phyloP scores from a whole-genome alignment of 2,888 invertebrate genomes.

The Lepidonotus clava region DNA sequence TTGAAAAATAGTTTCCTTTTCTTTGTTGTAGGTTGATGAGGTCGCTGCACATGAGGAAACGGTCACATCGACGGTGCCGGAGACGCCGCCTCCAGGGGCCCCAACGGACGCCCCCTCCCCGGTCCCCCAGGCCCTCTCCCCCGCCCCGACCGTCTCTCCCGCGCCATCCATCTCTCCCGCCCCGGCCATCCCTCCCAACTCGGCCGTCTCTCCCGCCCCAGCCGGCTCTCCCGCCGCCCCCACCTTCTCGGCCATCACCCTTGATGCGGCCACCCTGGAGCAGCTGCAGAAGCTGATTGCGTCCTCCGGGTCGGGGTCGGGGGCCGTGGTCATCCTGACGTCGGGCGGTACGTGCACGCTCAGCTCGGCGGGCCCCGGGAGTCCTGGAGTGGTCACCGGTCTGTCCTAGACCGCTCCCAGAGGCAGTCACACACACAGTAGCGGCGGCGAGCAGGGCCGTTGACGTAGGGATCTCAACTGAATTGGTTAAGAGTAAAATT shows the following conservation, averaged over 20 bases:
- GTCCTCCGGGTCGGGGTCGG: background rate
- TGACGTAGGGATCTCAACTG: no score
- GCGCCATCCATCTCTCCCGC: background rate
- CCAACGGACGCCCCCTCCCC: background rate
- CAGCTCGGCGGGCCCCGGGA: background rate
- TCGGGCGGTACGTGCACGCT: constrained; percentile 14
- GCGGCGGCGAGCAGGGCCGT: no score
- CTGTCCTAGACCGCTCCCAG: no score
- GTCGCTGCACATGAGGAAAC: constrained; percentile 7
- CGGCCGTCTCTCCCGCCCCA: background rate
- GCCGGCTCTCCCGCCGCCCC: background rate
- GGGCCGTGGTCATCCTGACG: constrained; percentile 30
- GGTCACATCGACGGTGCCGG: background rate
- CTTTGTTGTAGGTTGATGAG: background rate
- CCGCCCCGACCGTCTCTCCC: background rate
- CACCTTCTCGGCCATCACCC: constrained; percentile 1
- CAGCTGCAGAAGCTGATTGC: background rate
- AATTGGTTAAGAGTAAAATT: no score
- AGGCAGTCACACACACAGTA: no score
- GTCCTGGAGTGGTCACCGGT: background rate
- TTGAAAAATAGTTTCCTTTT: no score
- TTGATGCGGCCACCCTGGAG: constrained; percentile 43
- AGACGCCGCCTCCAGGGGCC: background rate
- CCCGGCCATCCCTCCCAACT: background rate
- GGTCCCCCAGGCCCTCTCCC: background rate